phyloP scores from a whole-genome alignment of 2,888 invertebrate genomes.

The Thereva nobilitata region DNA sequence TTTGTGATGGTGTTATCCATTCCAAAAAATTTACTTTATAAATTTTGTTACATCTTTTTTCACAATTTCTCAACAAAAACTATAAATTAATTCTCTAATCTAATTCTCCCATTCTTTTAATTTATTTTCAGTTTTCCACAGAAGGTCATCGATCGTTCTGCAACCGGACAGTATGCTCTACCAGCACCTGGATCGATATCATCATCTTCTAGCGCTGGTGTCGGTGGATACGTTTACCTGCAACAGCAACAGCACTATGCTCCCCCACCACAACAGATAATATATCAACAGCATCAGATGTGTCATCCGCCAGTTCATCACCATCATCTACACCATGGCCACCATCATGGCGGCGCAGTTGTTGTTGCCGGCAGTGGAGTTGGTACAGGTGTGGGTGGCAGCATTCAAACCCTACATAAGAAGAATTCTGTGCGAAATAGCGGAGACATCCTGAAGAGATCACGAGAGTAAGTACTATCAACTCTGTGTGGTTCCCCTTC shows the following conservation, averaged over 20 bases:
- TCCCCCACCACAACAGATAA: constrained; percentile 43
- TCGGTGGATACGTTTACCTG: constrained; percentile 54
- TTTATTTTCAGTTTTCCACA: constrained; percentile 55
- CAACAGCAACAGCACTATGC: constrained; percentile 53
- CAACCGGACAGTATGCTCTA: constrained; percentile 54
- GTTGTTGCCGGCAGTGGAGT: constrained; percentile 53
- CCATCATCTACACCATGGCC: constrained; percentile 49
- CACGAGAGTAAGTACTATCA: constrained; percentile 70
- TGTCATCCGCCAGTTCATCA: constrained; percentile 55
- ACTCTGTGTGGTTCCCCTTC: neutral
- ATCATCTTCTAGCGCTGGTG: constrained; percentile 46
- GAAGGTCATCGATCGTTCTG: constrained; percentile 57
- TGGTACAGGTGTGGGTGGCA: constrained; percentile 45
- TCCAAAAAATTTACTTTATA: no score
- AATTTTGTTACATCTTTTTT: neutral
- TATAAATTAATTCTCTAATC: neutral
- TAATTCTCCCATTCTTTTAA: constrained; percentile 8
- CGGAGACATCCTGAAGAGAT: constrained; percentile 68
- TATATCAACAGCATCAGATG: constrained; percentile 48
- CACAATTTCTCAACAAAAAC: neutral
- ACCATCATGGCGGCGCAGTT: constrained; percentile 56
- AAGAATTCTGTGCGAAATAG: constrained; percentile 67
- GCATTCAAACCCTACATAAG: constrained; percentile 63
- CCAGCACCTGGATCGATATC: constrained; percentile 48
- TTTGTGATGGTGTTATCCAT: no score